Evolutionary conservation across 2,888 invertebrate genomes (phyloP).

Genomic region (Napeogenes sylphis): DNA sequence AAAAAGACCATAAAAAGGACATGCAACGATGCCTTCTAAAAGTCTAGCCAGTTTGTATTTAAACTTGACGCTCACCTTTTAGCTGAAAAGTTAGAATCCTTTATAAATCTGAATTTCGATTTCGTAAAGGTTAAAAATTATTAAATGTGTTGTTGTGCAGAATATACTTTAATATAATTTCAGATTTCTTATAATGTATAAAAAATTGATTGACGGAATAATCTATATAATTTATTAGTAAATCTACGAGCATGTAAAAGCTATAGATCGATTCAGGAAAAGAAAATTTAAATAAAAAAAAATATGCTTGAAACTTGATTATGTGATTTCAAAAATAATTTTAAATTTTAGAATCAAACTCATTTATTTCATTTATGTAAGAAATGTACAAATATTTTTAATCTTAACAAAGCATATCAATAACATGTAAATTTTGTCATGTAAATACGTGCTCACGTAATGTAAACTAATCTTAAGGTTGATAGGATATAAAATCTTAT

Average conservation of each 20-base stretch:
- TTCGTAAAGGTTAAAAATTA: not conserved
- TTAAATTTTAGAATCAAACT: not conserved
- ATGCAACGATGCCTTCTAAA: constrained; percentile 2
- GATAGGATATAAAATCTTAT: constrained; percentile 9
- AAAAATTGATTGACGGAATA: too few relatives aligned
- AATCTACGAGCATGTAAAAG: too few relatives aligned
- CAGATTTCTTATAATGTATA: too few relatives aligned
- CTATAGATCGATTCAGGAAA: too few relatives aligned
- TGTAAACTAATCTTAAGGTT: constrained; percentile 10
- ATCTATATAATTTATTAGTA: too few relatives aligned
- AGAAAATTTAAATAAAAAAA: too few relatives aligned
- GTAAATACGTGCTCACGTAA: constrained; percentile 33
- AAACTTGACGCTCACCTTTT: not conserved
- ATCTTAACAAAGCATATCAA: constrained; percentile 66
- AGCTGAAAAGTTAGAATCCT: not conserved
- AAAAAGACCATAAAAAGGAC: constrained; percentile 5
- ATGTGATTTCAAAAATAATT: too few relatives aligned
- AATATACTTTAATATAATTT: too few relatives aligned
- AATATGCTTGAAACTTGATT: too few relatives aligned
- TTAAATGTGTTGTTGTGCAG: not conserved
- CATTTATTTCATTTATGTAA: not conserved
- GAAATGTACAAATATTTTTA: constrained; percentile 38
- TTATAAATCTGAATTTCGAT: not conserved
- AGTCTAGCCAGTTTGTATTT: constrained; percentile 2
- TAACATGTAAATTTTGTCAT: constrained; percentile 43